Evolutionary conservation across 2,797 vertebrate species (phyloP), one percentile per base, ranked within the genome.

Genomic region (Australoheros facetus): DNA sequence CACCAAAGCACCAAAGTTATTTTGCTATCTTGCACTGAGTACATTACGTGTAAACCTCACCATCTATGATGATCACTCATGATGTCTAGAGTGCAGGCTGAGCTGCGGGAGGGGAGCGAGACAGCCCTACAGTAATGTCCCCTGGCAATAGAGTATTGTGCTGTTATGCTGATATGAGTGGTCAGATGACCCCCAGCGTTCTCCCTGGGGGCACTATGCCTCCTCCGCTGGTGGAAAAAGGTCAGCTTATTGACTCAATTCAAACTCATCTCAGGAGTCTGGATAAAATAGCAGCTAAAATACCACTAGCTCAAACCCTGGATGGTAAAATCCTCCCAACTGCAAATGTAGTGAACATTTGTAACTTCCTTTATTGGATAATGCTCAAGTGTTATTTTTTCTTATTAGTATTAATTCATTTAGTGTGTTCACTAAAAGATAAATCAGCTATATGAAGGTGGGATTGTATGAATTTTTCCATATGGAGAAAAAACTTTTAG

Each of bases 241-340:
- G 88, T 91, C 86, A 92, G 53, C 90, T 90, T 90, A 92, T 81
- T 90, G 89, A 87, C 87, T 93, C 86, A 76, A 72, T 88, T 87
- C 90, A 75, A 86, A 74, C 75, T 86, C 71, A 48, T 83, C 66
- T 90, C 74, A 60, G 82, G 85, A 87, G 84, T 81, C 77, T 75
- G 58, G 56, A 90, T 79, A 82, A 94, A 88, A 86, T 79, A 85
- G 17, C 62, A 71, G 77, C 72, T 58, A 53, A 70, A 30, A 73
- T 60, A 60, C 53, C 34, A 77, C 75, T 21, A 21, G 58, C 77
- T 57, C 53, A 48, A 73, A 69, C 21, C 26, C 10, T 17, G 45
- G 5, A 51, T 19, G 4, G 5, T 51, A 45, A 51, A 32, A 69
- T 69, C 64, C 10, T 51, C 45, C 64, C 6, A 69, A 28, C 64